Evolutionary conservation across 2,888 invertebrate species (phyloP), one percentile per base, ranked within the genome.

Genomic region (Drosophila atripex): DNA sequence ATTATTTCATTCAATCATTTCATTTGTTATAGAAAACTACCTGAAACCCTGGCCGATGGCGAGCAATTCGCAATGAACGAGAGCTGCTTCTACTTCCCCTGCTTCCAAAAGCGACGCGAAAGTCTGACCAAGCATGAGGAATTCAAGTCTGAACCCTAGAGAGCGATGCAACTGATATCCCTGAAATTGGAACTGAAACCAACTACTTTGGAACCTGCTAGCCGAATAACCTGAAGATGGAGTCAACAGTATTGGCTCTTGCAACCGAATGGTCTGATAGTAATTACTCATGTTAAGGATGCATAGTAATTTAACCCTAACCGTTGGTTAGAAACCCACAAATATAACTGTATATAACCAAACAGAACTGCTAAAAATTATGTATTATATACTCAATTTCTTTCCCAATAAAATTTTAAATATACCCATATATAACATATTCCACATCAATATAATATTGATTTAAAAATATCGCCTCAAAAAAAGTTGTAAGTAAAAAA

Each of bases 41-140:
- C 94, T 1, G 93, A 93, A 35, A 93, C 93, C 1, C 82, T 94
- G 21, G 90, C 92, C 71, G 94, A 94, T 73, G 94, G 93, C 0
- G 94, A 94, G 85, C 79, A 88, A 0, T 94, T 94, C 84, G 93
- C 93, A 1, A 92, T 92, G 76, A 91, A 92, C 55, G 93, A 93
- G 77, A 89, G 91, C 38, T 86, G 92, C 61, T 92, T 92, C 66
- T 92, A 93, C 58, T 93, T 93, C 79, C 91, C 92, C 0, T 93
- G 92, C 64, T 64, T 84, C 1, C 56, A 76, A 4, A 80, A 79
- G 47, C 71, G 64, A 23, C 63, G 69, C 16, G 70, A 71, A 55
- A 82, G 56, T 30, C 46, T 66, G 35, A 59, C 60, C 23, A 12
- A 56, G 21, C 53, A 63, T 23, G 60, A 35, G 55, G 71, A 77